Evolutionary conservation across 2,113 vertebrate species (phyloP), one percentile per base, ranked within the genome.

Genomic region (Nymphicus hollandicus): DNA sequence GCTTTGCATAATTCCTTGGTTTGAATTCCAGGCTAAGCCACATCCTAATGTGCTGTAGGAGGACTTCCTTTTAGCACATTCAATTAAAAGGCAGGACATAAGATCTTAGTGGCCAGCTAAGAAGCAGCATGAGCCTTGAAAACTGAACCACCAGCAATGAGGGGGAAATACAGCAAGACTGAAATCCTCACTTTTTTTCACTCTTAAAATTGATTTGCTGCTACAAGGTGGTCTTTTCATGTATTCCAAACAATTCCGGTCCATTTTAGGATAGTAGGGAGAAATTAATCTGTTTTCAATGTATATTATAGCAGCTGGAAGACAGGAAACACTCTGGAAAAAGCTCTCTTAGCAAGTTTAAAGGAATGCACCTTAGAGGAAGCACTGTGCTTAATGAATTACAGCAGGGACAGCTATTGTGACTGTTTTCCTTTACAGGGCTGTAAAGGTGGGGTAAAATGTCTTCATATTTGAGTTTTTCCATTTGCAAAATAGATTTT

Each of bases 121-220:
- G 95, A 84, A 76, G 50, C 76, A 96, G 33, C 10, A 24, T 17
- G 46, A 85, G 52, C 35, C 85, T 96, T 93, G 91, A 83, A 93
- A 97, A 94, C 73, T 15, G 53, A 89, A 55, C 27, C 41, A 72
- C 44, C 53, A 89, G 9, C 24, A 89, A 44, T 28, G 68, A 80
- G 9, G 20, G 79, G 81, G 70, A 92, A 86, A 71, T 66, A 73
- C 17, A 68, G 28, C 28, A 73, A 78, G 50, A 44, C 20, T 43
- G 68, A 91, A 72, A 55, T 76, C 17, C 33, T 81, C 9, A 20
- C 9, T 50, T 65, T 80, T 74, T 89, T 76, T 70, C 10, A 10
- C 28, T 55, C 29, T 25, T 64, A 81, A 76, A 79, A 77, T 22
- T 86, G 60, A 47, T 91, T 90, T 95, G 79, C 29, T 88, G 35